Evolutionary conservation across 2,888 invertebrate genomes (phyloP).

Genomic region (Byasa hedistus): DNA sequence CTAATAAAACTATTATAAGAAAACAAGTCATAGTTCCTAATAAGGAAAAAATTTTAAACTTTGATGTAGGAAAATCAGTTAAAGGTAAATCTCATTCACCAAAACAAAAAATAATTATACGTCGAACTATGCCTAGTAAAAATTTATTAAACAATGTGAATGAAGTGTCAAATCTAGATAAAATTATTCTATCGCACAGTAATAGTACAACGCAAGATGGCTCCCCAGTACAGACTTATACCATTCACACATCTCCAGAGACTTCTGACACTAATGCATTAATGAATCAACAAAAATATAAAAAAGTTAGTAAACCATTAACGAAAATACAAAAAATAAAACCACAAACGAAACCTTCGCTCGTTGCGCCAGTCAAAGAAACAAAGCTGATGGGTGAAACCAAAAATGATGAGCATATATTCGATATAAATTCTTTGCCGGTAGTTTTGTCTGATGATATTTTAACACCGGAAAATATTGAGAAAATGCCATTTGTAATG

Average conservation of each 20-base stretch:
- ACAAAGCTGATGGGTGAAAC: constrained; percentile 40
- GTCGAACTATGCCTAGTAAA: constrained; percentile 61
- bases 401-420: constrained; percentile 67
- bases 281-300: constrained; percentile 66
- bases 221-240: constrained; percentile 67
- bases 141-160: constrained; percentile 57
- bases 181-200: constrained; percentile 66
- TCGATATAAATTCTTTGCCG: constrained; percentile 89
- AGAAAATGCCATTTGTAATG: constrained; percentile 84
- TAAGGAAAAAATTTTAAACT: constrained; percentile 73
- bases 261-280: constrained; percentile 59
- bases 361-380: constrained; percentile 52
- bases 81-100: constrained; percentile 57
- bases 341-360: constrained; percentile 47
- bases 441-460: constrained; percentile 86
- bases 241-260: constrained; percentile 65
- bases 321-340: constrained; percentile 64
- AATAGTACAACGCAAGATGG: constrained; percentile 57
- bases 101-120: constrained; percentile 72
- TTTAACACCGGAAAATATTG: constrained; percentile 83
- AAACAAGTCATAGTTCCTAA: constrained; percentile 59
- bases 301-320: constrained; percentile 59
- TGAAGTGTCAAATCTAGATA: constrained; percentile 62
- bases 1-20: constrained; percentile 48
- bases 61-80: constrained; percentile 63